These are phyloP conservation scores for Cotesia typhae DNA, from an alignment of 1,140 invertebrate species.

Conservation along the genomic window DNA sequence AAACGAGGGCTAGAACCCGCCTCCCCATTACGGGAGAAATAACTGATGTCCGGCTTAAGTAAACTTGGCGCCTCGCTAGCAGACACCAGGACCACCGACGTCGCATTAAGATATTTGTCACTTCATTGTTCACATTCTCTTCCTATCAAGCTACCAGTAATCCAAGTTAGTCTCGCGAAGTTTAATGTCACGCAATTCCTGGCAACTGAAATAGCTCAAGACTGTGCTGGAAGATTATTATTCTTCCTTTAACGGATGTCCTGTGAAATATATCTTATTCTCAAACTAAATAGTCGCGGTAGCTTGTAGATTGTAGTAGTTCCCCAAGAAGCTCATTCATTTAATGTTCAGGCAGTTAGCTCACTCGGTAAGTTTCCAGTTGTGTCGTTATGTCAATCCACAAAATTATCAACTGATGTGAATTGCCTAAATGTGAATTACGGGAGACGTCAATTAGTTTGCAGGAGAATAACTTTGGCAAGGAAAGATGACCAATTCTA, in stretches of 20 bases:
- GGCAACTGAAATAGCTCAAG: constrained; percentile 40
- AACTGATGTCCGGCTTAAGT: constrained; percentile 52
- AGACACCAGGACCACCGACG: constrained; percentile 24
- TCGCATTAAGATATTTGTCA: constrained; percentile 58
- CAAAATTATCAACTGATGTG: constrained; percentile 8
- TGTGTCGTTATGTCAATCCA: background rate
- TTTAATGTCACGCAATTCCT: constrained; percentile 66
- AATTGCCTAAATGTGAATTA: constrained; percentile 34
- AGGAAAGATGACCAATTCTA: constrained; percentile 38
- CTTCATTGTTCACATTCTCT: constrained; percentile 59
- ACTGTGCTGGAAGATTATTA: constrained; percentile 43
- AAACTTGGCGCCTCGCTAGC: constrained; percentile 39
- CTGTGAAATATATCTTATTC: constrained; percentile 47
- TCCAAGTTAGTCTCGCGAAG: constrained; percentile 46
- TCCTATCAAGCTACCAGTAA: background rate
- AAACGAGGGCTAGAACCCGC: background rate
- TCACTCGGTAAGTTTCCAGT: constrained; percentile 23
- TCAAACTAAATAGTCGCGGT: background rate
- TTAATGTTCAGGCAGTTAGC: constrained; percentile 29
- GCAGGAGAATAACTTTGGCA: constrained; percentile 20
- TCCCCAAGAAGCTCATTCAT: constrained; percentile 4
- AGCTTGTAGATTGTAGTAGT: constrained; percentile 7
- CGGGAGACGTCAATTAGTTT: constrained; percentile 38
- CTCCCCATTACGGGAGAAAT: constrained; percentile 27
- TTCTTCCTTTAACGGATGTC: constrained; percentile 47